Conservation (phyloP, 1,140 invertebrate species). For the Armadillidium nasatum region DNA sequence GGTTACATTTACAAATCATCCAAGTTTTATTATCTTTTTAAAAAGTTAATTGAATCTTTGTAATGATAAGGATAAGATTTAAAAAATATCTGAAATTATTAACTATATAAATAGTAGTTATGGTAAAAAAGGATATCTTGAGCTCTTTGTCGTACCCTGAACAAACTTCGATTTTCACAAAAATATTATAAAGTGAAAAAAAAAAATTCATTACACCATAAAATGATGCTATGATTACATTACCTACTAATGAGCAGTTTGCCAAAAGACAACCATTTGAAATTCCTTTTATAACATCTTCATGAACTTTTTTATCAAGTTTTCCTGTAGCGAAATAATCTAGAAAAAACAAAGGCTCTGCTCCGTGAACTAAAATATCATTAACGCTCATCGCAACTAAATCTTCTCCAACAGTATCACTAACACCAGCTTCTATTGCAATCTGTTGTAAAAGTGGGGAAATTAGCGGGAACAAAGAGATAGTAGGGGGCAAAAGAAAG, state of each 20-base stretch:
- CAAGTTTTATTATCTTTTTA: no score
- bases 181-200: no score
- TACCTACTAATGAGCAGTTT: slow-evolving; percentile 83
- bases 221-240: slow-evolving; percentile 13
- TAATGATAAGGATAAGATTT: no score
- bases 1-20: no score
- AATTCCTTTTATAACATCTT: slow-evolving; percentile 75
- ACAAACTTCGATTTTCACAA: no score
- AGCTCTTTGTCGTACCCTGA: no score
- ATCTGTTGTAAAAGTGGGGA: slow-evolving; percentile 57
- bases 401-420: slow-evolving; percentile 86
- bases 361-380: slow-evolving; percentile 89
- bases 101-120: no score
- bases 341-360: slow-evolving; percentile 89
- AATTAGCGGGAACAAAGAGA: background rate
- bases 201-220: no score
- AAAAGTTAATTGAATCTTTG: no score
- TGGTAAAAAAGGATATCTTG: no score
- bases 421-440: slow-evolving; percentile 70
- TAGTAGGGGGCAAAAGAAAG: no score
- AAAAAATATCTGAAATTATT: no score
- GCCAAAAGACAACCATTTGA: slow-evolving; percentile 78
- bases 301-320: slow-evolving; percentile 69
- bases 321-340: slow-evolving; percentile 85
- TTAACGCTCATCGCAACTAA: slow-evolving; percentile 98